A percentile compares a stretch with the other conserved stretches of the same genome.
Evolutionary conservation across 2,797 vertebrate species (phyloP).

Genomic region (Phataginus tricuspis): DNA sequence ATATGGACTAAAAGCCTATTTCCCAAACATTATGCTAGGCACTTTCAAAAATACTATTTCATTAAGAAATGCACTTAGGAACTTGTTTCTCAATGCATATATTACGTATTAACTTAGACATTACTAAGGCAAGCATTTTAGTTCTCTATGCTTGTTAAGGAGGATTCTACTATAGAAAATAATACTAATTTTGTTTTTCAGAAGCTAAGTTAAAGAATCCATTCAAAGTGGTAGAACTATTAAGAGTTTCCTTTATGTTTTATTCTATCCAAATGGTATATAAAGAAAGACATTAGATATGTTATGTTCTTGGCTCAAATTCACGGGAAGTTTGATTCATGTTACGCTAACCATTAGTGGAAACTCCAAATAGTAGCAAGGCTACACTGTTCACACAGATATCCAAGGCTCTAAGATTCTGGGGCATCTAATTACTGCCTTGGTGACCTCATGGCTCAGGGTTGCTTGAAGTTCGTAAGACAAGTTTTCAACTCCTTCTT

Average conservation of each 20-base stretch:
- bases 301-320: not conserved
- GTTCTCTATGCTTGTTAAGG: conserved; percentile 28
- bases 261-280: not conserved
- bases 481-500: not conserved
- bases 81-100: not conserved
- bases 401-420: not conserved
- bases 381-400: not conserved
- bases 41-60: not conserved
- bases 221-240: not conserved
- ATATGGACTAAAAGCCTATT: not conserved
- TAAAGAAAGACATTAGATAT: not conserved
- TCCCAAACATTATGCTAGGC: not conserved
- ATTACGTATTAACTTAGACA: not conserved
- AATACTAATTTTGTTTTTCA: not conserved
- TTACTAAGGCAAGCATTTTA: not conserved
- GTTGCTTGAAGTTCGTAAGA: not conserved
- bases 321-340: not conserved
- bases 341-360: not conserved
- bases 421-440: not conserved
- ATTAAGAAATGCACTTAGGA: not conserved
- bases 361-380: not conserved
- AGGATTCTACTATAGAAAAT: not conserved
- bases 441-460: not conserved
- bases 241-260: not conserved
- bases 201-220: not conserved